phyloP scores from a whole-genome alignment of 2,888 invertebrate genomes.

The Stenodera caucasica region DNA sequence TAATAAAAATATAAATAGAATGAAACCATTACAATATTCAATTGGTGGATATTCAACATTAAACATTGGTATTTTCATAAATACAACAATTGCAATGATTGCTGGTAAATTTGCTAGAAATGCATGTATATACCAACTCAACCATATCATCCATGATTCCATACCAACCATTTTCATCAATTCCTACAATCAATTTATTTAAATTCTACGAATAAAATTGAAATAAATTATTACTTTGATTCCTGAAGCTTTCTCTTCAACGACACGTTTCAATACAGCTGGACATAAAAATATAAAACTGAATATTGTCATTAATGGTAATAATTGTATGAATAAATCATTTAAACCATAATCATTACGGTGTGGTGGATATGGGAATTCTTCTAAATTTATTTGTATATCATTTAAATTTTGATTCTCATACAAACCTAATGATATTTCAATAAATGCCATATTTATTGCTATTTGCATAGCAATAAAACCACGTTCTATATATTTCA shows the following conservation, averaged over 20 bases:
- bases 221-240: slow-evolving; percentile 55
- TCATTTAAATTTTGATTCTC: slow-evolving; percentile 20
- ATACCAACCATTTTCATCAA: slow-evolving; percentile 93
- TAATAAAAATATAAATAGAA: slow-evolving; percentile 70
- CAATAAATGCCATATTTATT: slow-evolving; percentile 62
- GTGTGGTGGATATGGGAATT: slow-evolving; percentile 62
- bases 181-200: slow-evolving; percentile 69
- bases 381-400: slow-evolving; percentile 54
- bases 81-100: slow-evolving; percentile 59
- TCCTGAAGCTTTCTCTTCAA: slow-evolving; percentile 64
- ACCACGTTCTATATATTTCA: slow-evolving; percentile 55
- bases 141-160: slow-evolving; percentile 81
- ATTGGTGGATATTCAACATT: slow-evolving; percentile 63
- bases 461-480: slow-evolving; percentile 65
- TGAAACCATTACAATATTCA: slow-evolving; percentile 65
- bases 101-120: slow-evolving; percentile 69
- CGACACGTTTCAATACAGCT: slow-evolving; percentile 59
- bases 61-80: slow-evolving; percentile 62
- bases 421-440: slow-evolving; percentile 32
- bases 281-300: slow-evolving; percentile 60
- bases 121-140: slow-evolving; percentile 82
- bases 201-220: no score
- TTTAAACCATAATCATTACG: slow-evolving; percentile 43
- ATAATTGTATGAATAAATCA: slow-evolving; percentile 45
- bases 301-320: slow-evolving; percentile 54